Evolutionary conservation across 2,888 invertebrate genomes (phyloP).

Genomic region (Sarcophaga caerulescens): DNA sequence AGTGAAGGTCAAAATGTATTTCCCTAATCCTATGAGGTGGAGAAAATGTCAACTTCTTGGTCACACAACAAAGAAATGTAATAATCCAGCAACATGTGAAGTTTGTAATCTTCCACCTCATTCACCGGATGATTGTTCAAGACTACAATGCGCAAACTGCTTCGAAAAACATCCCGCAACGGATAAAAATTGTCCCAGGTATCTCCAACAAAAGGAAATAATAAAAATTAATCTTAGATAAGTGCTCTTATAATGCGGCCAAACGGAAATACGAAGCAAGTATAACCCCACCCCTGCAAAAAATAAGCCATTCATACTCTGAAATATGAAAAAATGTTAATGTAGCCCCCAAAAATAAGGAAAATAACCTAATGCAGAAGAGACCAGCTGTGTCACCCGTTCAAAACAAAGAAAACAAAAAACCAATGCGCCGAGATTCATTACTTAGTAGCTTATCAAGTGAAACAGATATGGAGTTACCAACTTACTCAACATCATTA

Average conservation of each 20-base stretch:
- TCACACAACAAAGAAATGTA: constrained; percentile 29
- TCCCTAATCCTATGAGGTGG: constrained; percentile 46
- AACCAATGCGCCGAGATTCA: too few species aligned
- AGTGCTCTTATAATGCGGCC: constrained; percentile 11
- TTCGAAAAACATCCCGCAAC: constrained; percentile 5
- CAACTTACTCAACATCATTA: too few species aligned
- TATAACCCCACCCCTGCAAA: neutral
- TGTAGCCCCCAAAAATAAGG: too few species aligned
- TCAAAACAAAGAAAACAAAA: too few species aligned
- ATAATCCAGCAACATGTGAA: neutral
- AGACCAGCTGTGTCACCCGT: too few species aligned
- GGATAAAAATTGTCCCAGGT: constrained; percentile 13
- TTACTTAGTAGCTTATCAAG: too few species aligned
- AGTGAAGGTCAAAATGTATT: constrained; percentile 1
- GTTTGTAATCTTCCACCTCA: neutral
- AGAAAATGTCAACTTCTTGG: constrained; percentile 37
- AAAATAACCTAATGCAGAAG: too few species aligned
- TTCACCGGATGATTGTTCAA: neutral
- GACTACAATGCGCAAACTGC: constrained; percentile 32
- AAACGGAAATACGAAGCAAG: constrained; percentile 19
- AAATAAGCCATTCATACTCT: neutral
- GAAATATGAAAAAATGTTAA: neutral
- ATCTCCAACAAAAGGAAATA: constrained; percentile 22
- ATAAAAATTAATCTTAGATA: neutral
- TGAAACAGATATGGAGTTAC: too few species aligned